Evolutionary conservation across 2,797 vertebrate species (phyloP).

Genomic region (Lutjanus argentimaculatus): DNA sequence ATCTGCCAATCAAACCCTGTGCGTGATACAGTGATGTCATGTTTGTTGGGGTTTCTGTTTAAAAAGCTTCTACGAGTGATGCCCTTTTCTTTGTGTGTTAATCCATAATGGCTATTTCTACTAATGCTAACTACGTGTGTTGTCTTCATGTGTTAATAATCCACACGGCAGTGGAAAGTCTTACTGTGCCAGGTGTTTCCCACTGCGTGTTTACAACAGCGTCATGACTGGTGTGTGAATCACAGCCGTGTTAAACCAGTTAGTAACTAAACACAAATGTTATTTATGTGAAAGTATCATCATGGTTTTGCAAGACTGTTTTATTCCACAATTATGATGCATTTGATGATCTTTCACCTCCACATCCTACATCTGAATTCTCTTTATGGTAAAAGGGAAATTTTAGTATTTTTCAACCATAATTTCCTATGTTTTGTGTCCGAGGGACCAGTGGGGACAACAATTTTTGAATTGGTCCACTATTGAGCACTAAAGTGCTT

Average conservation of each 20-base stretch:
- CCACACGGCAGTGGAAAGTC: slow-evolving; percentile 14
- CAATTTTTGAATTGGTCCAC: too few relatives aligned
- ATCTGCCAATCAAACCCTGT: slow-evolving; percentile 22
- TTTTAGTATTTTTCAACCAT: too few relatives aligned
- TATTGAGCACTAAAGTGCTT: too few relatives aligned
- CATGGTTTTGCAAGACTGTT: background rate
- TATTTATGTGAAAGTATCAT: slow-evolving; percentile 25
- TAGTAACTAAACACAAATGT: slow-evolving; percentile 23
- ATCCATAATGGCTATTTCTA: slow-evolving; percentile 46
- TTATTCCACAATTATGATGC: background rate
- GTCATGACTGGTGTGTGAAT: slow-evolving; percentile 33
- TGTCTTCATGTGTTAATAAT: slow-evolving; percentile 32
- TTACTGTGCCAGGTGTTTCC: background rate
- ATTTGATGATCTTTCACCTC: background rate
- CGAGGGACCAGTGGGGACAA: too few relatives aligned
- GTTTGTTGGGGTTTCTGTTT: slow-evolving; percentile 45
- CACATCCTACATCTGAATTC: background rate
- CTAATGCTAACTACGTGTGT: slow-evolving; percentile 46
- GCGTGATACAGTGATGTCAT: slow-evolving; percentile 24
- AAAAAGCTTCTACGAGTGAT: background rate
- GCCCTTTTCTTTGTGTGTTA: slow-evolving; percentile 46
- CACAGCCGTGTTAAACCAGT: slow-evolving; percentile 52
- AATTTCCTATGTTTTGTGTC: too few relatives aligned
- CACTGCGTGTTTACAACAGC: slow-evolving; percentile 25
- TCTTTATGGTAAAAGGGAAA: too few relatives aligned